Evolutionary conservation across 2,797 vertebrate species (phyloP).

Genomic region (Sebastes minor): DNA sequence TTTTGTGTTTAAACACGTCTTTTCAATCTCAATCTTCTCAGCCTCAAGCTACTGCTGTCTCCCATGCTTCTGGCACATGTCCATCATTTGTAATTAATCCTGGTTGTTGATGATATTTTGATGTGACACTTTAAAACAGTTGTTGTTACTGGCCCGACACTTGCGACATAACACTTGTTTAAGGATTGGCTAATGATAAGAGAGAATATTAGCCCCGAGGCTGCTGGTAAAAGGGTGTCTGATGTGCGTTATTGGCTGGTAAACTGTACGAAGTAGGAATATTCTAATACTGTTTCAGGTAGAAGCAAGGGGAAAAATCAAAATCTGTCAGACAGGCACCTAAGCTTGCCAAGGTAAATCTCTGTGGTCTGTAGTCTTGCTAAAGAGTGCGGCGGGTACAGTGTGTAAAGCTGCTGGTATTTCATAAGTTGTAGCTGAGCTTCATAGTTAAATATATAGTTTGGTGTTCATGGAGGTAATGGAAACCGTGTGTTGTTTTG

Average conservation of each 20-base stretch:
- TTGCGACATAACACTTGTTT: background rate
- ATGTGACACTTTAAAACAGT: background rate
- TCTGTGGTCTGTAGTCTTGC: conserved; percentile 34
- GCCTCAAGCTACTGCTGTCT: background rate
- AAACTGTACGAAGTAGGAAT: background rate
- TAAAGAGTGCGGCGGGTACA: conserved; percentile 20
- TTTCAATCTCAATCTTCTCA: background rate
- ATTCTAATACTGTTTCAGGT: conserved; percentile 27
- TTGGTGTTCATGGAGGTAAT: conserved; percentile 55
- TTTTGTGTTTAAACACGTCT: background rate
- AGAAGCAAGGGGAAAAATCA: conserved; percentile 15
- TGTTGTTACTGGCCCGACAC: background rate
- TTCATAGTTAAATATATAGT: conserved; percentile 33
- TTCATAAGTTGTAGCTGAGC: conserved; percentile 34
- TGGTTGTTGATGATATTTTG: background rate
- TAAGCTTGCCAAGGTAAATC: conserved; percentile 60
- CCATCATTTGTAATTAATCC: background rate
- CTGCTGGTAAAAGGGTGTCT: background rate
- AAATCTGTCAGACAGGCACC: conserved; percentile 25
- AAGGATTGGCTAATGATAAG: background rate
- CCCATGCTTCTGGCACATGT: background rate
- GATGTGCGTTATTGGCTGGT: conserved; percentile 2
- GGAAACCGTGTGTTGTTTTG: conserved; percentile 64
- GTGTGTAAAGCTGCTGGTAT: conserved; percentile 31
- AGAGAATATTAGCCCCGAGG: background rate